Conservation (phyloP, 2,797 vertebrate species). For the Gouania willdenowi region DNA sequence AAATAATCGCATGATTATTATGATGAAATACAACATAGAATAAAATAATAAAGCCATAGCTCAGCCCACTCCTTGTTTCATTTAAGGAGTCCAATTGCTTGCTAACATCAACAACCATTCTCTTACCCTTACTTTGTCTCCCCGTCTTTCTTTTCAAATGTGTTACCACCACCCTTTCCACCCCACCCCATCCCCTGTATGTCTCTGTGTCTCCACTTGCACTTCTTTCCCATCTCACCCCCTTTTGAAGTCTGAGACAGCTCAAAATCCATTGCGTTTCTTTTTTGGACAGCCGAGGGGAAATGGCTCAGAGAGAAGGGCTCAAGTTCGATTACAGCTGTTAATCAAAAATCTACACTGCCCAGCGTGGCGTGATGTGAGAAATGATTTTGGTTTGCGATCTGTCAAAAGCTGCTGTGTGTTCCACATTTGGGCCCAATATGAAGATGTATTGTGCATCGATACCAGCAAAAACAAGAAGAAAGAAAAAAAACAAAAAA, state of each 20-base stretch:
- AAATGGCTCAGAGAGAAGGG: constrained; percentile 61
- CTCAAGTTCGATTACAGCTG: constrained; percentile 67
- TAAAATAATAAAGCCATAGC: no score
- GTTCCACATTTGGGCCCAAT: constrained; percentile 33
- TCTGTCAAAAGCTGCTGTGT: constrained; percentile 44
- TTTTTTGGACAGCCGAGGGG: constrained; percentile 60
- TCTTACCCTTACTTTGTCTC: constrained; percentile 26
- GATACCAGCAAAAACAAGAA: constrained; percentile 4
- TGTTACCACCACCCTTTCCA: constrained; percentile 35
- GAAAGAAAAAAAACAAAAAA: constrained; percentile 19
- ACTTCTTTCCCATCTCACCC: constrained; percentile 55
- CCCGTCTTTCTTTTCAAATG: constrained; percentile 59
- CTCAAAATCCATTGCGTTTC: constrained; percentile 57
- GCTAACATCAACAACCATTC: constrained; percentile 32
- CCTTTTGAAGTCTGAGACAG: constrained; percentile 70
- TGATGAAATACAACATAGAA: no score
- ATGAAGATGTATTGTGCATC: constrained; percentile 49
- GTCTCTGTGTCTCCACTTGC: constrained; percentile 48
- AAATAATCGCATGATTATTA: no score
- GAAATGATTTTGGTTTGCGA: constrained; percentile 58
- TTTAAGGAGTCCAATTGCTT: constrained; percentile 39
- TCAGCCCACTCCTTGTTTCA: no score
- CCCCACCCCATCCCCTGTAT: constrained; percentile 25
- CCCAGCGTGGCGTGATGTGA: constrained; percentile 54
- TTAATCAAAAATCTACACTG: constrained; percentile 67